These are phyloP conservation scores for Gorsachius magnificus DNA, from an alignment of 2,797 vertebrate genomes.

Conservation along the genomic window DNA sequence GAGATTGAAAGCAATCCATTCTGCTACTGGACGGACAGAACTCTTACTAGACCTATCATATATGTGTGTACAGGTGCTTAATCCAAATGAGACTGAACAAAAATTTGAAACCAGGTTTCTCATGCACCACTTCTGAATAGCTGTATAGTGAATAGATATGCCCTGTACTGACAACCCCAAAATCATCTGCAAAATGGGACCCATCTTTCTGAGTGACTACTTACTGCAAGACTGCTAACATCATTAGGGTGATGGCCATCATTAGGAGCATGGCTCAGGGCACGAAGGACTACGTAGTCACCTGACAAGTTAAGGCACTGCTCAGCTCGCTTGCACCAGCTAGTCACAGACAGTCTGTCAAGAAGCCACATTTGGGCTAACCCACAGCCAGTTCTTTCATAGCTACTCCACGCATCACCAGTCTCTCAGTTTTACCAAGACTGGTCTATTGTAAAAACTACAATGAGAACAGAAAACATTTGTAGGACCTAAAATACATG, in stretches of 20 bases:
- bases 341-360: background rate
- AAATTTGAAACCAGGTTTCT: background rate
- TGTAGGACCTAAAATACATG: background rate
- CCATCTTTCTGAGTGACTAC: background rate
- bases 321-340: background rate
- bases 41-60: background rate
- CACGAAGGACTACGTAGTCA: rapidly evolving
- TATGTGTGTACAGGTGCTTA: background rate
- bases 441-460: background rate
- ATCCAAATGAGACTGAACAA: background rate
- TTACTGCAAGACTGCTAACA: background rate
- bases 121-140: background rate
- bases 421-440: background rate
- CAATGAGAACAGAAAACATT: background rate
- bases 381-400: background rate
- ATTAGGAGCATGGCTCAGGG: background rate
- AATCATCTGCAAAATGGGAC: background rate
- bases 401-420: background rate
- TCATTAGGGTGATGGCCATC: background rate
- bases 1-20: background rate
- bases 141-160: background rate
- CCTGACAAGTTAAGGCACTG: background rate
- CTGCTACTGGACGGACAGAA: background rate
- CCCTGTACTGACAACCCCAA: background rate
- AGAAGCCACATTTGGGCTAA: background rate